Base-by-base conservation (phyloP, 1,140 invertebrate species). In the Drosophila truncata region DNA sequence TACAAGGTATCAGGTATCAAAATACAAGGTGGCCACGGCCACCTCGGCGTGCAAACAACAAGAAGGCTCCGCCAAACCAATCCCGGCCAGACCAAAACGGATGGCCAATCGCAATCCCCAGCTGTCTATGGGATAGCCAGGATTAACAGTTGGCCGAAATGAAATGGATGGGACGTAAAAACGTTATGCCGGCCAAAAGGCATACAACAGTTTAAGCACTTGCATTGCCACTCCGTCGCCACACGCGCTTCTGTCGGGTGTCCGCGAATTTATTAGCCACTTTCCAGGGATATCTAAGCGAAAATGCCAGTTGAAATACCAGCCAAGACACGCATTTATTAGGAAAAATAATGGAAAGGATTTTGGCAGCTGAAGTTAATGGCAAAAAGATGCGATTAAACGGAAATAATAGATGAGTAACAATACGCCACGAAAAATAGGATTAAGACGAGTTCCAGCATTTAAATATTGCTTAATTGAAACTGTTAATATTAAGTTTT, bases 61-160 rank as follows among this genome's bases (percentile, higher is more conserved):
- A 80, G 86, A 88, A 74, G 74, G 63, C 42, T 46, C 66, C 20
- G 31, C 11, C 31, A 20, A 13, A 35, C n/a, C 52, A 54, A 54
- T 35, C 50, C 50, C 50, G 50, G 33, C 20, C 42, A 23, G 20
- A 25, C 71, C 49, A 50, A 42, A 46, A 57, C 59, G 69, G 62
- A 61, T 52, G 58, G 58, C 60, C 84, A 83, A 87, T 85, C 74
- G 62, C 66, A 88, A 80, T 88, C 52, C 61, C 76, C 71, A 54
- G 76, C 67, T 73, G 76, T 70, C 75, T 42, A 44, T 63, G 75
- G 59, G 58, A 69, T 66, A 55, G 69, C 62, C 78, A 67, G 69
- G 85, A 85, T 90, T 90, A 90, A 85, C 81, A 90, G 74, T 76
- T 71, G 80, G 44, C 78, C 77, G 74, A 81, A 88, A 85, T 81